Percentiles rank a stretch among this genome's conserved stretches.
These are phyloP conservation scores for Oryzias dopingdopingensis DNA, from an alignment of 2,797 vertebrate genomes.

Conservation along the genomic window DNA sequence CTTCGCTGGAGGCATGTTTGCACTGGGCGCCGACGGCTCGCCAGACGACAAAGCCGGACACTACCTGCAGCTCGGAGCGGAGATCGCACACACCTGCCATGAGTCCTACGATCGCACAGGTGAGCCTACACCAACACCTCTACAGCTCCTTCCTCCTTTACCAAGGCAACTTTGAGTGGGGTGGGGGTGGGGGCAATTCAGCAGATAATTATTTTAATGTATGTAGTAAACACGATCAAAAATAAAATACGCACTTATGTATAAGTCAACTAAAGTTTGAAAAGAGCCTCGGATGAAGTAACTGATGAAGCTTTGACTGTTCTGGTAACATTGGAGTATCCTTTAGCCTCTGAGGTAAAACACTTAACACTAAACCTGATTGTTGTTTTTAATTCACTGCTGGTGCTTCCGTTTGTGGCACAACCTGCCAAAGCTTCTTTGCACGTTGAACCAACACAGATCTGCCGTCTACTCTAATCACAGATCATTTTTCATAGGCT, in stretches of 20 bases:
- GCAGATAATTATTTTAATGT: too few species aligned
- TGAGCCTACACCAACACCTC: conserved; percentile 46
- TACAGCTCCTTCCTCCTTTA: too few species aligned
- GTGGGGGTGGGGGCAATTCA: too few species aligned
- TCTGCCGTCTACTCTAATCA: background rate
- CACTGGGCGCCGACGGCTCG: conserved; percentile 93
- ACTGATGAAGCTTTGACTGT: too few species aligned
- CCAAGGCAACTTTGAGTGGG: too few species aligned
- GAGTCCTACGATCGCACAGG: conserved; percentile 96
- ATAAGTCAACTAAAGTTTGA: too few species aligned
- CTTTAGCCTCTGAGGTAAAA: background rate
- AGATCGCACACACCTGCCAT: conserved; percentile 97
- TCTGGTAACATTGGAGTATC: too few species aligned
- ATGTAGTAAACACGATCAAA: background rate
- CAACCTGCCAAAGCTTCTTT: background rate
- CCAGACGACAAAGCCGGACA: conserved; percentile 94
- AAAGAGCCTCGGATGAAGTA: too few species aligned
- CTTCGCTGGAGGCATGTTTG: conserved; percentile 98
- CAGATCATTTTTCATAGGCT: background rate
- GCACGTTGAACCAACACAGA: background rate
- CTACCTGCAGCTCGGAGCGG: conserved; percentile 96
- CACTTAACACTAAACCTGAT: background rate
- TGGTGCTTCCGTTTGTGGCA: background rate
- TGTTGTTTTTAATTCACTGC: too few species aligned
- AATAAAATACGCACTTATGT: too few species aligned